phyloP scores from a whole-genome alignment of 2,113 vertebrate species.

The Pseudorasbora parva region DNA sequence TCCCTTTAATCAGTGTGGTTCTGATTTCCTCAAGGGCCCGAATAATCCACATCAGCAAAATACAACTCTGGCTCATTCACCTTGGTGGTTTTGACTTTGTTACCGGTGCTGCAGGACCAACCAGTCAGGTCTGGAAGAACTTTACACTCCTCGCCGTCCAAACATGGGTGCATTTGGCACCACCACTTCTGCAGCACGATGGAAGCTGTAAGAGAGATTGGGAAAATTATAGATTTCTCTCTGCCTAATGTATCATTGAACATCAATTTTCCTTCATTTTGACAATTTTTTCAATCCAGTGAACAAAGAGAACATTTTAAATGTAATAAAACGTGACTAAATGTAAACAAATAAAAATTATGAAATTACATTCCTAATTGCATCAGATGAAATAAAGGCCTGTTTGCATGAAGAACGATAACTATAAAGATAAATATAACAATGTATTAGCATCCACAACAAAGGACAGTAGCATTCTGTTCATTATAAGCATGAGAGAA shows the following conservation, averaged over 20 bases:
- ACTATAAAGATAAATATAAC: too few relatives aligned
- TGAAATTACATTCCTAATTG: too few relatives aligned
- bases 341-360: too few relatives aligned
- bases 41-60: neutral
- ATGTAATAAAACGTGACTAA: too few relatives aligned
- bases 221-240: neutral
- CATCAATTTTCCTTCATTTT: neutral
- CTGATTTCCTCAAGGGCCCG: neutral
- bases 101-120: slow-evolving; percentile 98
- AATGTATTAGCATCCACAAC: too few relatives aligned
- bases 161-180: slow-evolving; percentile 97
- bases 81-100: slow-evolving; percentile 99
- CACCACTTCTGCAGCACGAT: slow-evolving; percentile 97
- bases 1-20: neutral
- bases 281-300: neutral
- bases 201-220: slow-evolving; percentile 78
- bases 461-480: too few relatives aligned
- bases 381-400: too few relatives aligned
- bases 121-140: slow-evolving; percentile 95
- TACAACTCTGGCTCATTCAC: slow-evolving; percentile 73
- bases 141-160: slow-evolving; percentile 96
- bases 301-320: too few relatives aligned
- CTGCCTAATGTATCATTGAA: neutral
- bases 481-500: neutral
- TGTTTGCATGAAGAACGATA: too few relatives aligned